Base-by-base conservation (phyloP, 2,888 invertebrate genomes). In the Metallyticus violacea region DNA sequence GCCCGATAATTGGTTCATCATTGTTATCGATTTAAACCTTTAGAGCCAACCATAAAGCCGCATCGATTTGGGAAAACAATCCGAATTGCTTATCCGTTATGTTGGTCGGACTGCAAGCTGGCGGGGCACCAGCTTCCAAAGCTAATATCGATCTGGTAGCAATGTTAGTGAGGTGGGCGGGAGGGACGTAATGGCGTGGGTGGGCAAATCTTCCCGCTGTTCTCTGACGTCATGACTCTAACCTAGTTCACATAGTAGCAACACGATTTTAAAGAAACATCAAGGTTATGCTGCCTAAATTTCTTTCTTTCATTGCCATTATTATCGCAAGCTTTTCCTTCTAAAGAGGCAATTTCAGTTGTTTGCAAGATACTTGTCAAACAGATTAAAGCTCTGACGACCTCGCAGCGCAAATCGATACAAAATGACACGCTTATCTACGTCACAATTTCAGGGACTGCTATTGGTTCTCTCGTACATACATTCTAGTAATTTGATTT, bases 71-170 rank as follows among this genome's bases (percentile, higher is more conserved):
- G 40, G 40, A 62, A 62, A 62, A 62, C 40, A 62, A 62, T 15
- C 40, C 40, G 40, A 62, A 62, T 62, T 62, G 9, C 40, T 40
- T 40, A 9, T 40, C 40, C 9, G 40, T 62, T 62, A 62, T 9
- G 40, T 62, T 62, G 40, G 40, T 62, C 0, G 40, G 40, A 62
- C 40, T 62, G 40, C 40, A 62, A 62, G 40, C 40, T 15, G 15
- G 40, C 40, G 40, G 40, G 40, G 40, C 40, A 62, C 40, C 28
- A 27, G 25, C 22, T 6, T 28, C 77, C 77, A 40, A 76, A 77
- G 83, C 28, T n/a, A 27, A n/a, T 83, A 83, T 83, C 83, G 83
- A 83, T 83, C 83, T 28, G 22, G 26, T 27, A 82, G 82, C 82
- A 82, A 82, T 82, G 83, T 81, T 62, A 62, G n/a, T 27, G 79